Evolutionary conservation across 2,888 invertebrate species (phyloP), one percentile per base, ranked within the genome.

Genomic region (Autographa gamma): DNA sequence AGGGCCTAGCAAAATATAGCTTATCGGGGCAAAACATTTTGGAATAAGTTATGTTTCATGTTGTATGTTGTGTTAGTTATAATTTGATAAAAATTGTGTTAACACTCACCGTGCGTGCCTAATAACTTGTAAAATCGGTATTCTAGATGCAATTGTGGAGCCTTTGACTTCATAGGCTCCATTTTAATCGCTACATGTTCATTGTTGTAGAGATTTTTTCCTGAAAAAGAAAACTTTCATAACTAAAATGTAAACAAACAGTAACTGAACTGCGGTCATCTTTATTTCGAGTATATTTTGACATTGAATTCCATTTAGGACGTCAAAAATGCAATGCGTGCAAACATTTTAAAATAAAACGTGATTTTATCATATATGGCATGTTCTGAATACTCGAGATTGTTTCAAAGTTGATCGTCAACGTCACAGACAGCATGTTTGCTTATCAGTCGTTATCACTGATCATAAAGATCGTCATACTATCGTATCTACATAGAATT

Each of bases 181-280:
- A 99, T 98, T 97, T 99, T 99, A 96, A 99, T 99, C 95, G 99
- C 99, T 96, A 99, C 99, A 97, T 99, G 99, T 97, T 99, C 99
- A 97, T 99, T 99, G 97, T 99, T 99, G 97, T 99, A 99, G 92
- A 99, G 97, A 96, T 99, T 99, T 97, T 99, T 99, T 87, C 99
- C 99, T 98, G 97, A 66, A 97, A 97, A 91, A 94, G 92, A 95
- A 92, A 81, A 65, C 34, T 43, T 16, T 11, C 70, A 62, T 79
- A 66, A 69, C 67, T 61, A 58, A 60, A 31, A 61, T 63, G 38
- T 31, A 56, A 63, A 54, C 2, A 63, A 31, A n/a, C 34, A 60
- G 41, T 34, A 32, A 66, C 56, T 18, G 7, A 59, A 54, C 25
- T n/a, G 34, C 11, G 25, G 38, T 13, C 31, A 41, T 52, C 14